These are phyloP conservation scores for Panulirus ornatus DNA, from an alignment of 1,140 invertebrate species.

Conservation along the genomic window DNA sequence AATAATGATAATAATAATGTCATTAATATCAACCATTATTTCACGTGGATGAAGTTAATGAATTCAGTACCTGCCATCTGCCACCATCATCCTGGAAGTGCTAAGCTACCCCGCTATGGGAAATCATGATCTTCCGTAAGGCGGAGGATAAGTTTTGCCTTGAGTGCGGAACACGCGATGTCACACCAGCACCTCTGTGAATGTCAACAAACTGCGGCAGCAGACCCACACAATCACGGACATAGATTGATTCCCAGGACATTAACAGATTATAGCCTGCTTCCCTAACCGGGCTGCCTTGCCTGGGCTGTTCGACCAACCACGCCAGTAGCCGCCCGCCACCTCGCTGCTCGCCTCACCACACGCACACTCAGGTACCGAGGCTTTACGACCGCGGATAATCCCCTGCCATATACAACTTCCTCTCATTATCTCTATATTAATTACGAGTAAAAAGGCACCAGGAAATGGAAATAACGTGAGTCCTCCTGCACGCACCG, in stretches of 20 bases:
- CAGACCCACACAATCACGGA: conserved; percentile 60
- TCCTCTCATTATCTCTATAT: conserved; percentile 35
- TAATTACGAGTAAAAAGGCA: conserved; percentile 44
- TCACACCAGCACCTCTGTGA: conserved; percentile 41
- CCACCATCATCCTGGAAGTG: too few relatives aligned
- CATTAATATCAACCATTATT: too few relatives aligned
- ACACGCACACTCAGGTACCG: too few relatives aligned
- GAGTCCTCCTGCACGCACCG: conserved; percentile 1
- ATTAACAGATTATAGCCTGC: conserved; percentile 60
- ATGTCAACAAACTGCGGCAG: conserved; percentile 40
- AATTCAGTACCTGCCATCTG: too few relatives aligned
- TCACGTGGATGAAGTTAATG: too few relatives aligned
- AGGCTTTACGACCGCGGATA: neutral
- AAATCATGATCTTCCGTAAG: too few relatives aligned
- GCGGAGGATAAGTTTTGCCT: too few relatives aligned
- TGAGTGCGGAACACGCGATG: conserved; percentile 36
- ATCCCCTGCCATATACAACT: conserved; percentile 13
- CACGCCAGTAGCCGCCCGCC: neutral
- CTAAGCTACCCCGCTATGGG: too few relatives aligned
- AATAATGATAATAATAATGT: too few relatives aligned
- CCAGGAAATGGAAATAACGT: conserved; percentile 35
- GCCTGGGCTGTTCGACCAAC: neutral
- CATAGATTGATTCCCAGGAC: conserved; percentile 63
- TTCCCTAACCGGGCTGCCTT: conserved; percentile 15
- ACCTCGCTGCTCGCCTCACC: neutral